phyloP scores from a whole-genome alignment of 2,113 vertebrate genomes.

The Myiagra hebetior region DNA sequence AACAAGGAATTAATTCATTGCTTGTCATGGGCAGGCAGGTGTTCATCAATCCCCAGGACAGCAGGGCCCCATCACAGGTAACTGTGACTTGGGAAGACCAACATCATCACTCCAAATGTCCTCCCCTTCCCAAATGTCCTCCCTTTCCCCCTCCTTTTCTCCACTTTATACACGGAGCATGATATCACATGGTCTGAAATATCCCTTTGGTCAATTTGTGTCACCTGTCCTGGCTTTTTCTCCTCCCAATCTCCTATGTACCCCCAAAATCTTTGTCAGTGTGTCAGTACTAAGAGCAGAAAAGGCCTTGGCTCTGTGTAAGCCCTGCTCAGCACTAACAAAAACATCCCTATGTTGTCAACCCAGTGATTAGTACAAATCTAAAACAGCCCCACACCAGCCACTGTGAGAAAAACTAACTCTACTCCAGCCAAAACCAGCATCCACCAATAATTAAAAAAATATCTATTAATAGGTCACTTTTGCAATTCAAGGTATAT shows the following conservation, averaged over 20 bases:
- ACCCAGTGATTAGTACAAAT: rapidly evolving
- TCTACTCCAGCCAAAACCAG: neutral
- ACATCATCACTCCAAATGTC: neutral
- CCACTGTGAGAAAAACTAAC: neutral
- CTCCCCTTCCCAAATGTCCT: neutral
- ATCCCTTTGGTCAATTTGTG: neutral
- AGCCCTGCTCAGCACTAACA: neutral
- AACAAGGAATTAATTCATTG: neutral
- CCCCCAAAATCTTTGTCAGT: neutral
- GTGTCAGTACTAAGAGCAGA: neutral
- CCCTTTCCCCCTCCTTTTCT: neutral
- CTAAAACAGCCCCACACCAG: neutral
- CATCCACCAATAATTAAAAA: neutral
- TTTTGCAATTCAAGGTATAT: neutral
- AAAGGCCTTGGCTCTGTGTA: neutral
- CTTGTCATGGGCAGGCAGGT: neutral
- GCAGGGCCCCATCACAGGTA: neutral
- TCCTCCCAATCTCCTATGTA: neutral
- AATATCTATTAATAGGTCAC: neutral
- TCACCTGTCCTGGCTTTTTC: neutral
- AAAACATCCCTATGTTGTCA: neutral
- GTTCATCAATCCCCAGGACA: neutral
- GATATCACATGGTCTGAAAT: neutral
- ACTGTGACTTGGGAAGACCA: neutral
- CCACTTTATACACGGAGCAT: neutral